Evolutionary conservation across 2,113 vertebrate genomes (phyloP).

Genomic region (Rhipidura dahli): DNA sequence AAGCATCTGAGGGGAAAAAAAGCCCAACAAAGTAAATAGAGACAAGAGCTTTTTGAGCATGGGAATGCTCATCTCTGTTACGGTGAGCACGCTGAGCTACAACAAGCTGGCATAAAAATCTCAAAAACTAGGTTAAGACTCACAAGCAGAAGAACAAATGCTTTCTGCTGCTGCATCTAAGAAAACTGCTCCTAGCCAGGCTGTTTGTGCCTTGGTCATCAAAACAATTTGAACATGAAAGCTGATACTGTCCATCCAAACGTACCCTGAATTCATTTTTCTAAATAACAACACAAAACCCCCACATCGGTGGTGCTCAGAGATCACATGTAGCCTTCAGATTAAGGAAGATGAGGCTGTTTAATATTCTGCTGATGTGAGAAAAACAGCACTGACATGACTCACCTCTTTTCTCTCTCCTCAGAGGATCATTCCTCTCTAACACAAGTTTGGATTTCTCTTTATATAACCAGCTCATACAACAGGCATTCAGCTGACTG

Average conservation of each 20-base stretch:
- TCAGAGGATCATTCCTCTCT: neutral
- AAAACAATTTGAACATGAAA: neutral
- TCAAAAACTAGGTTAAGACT: neutral
- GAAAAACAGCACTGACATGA: conserved; percentile 26
- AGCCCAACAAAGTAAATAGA: neutral
- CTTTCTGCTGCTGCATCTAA: neutral
- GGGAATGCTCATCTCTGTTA: neutral
- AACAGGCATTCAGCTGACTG: neutral
- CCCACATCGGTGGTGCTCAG: neutral
- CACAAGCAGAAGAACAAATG: neutral
- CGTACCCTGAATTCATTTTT: neutral
- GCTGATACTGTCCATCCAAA: neutral
- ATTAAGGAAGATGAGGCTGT: neutral
- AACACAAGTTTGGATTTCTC: neutral
- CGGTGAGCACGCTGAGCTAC: neutral
- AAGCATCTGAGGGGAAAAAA: neutral
- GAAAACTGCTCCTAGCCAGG: neutral
- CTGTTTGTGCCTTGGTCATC: neutral
- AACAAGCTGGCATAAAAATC: neutral
- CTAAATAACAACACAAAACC: neutral
- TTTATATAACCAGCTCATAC: neutral
- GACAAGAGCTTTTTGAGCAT: neutral
- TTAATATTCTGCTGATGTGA: conserved; percentile 35
- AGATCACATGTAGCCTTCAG: neutral
- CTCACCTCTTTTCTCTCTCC: conserved; percentile 21